A percentile compares a stretch with the other conserved stretches of the same genome.
phyloP scores from a whole-genome alignment of 2,888 invertebrate species.

The Sthenelais limicola region DNA sequence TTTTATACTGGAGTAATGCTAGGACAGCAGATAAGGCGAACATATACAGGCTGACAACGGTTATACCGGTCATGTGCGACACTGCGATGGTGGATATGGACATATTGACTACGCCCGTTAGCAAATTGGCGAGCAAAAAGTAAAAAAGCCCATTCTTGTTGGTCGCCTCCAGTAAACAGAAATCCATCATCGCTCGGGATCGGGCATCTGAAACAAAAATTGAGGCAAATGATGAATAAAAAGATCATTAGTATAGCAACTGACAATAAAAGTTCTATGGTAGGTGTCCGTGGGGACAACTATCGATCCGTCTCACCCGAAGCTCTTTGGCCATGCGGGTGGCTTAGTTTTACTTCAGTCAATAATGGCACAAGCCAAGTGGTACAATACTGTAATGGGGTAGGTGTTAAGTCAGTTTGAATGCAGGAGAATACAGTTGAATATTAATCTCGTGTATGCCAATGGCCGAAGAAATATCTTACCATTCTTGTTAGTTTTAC shows the following conservation, averaged over 20 bases:
- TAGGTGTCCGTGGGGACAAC: not conserved
- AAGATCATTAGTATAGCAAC: not conserved
- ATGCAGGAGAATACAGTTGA: too few species aligned
- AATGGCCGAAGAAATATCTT: not conserved
- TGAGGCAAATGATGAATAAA: not conserved
- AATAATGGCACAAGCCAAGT: too few species aligned
- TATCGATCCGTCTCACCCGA: not conserved
- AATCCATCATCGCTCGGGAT: not conserved
- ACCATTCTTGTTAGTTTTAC: not conserved
- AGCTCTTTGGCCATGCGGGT: not conserved
- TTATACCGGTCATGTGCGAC: constrained; percentile 52
- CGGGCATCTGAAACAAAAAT: constrained; percentile 22
- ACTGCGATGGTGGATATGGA: constrained; percentile 76
- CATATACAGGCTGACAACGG: constrained; percentile 61
- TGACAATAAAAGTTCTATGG: not conserved
- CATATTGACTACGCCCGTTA: constrained; percentile 89
- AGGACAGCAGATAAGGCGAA: constrained; percentile 53
- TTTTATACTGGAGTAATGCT: constrained; percentile 17
- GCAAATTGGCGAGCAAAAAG: constrained; percentile 86
- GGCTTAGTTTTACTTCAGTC: too few species aligned
- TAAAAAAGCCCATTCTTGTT: constrained; percentile 88
- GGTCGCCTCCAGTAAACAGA: constrained; percentile 78
- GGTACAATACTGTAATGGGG: too few species aligned
- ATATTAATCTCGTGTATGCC: too few species aligned
- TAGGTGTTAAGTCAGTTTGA: too few species aligned